A percentile compares a stretch with the other conserved stretches of the same genome.
Evolutionary conservation across 2,888 invertebrate species (phyloP).

Genomic region (Odontomyia ornata): DNA sequence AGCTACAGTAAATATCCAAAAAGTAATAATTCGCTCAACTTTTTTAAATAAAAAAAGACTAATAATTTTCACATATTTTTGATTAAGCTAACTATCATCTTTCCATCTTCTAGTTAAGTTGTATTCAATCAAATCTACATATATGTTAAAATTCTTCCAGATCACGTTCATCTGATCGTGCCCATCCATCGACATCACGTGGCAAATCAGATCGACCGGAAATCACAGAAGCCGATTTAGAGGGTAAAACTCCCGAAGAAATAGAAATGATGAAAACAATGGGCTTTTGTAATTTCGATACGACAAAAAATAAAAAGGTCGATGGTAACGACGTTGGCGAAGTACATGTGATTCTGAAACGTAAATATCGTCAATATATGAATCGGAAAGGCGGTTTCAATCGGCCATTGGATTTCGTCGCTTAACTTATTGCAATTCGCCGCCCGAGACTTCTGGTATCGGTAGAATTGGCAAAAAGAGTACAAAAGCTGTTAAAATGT

Average conservation of each 20-base stretch:
- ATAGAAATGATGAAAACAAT: constrained; percentile 95
- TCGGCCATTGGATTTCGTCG: constrained; percentile 95
- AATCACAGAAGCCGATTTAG: constrained; percentile 83
- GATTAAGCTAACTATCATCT: too few relatives aligned
- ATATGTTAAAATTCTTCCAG: too few relatives aligned
- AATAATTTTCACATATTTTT: too few relatives aligned
- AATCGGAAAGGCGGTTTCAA: constrained; percentile 99
- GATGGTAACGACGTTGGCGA: constrained; percentile 93
- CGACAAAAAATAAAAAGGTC: constrained; percentile 96
- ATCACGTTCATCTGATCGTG: constrained; percentile 56
- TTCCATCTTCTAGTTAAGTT: too few relatives aligned
- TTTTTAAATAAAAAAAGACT: too few relatives aligned
- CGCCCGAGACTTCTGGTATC: background rate
- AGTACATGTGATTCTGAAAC: constrained; percentile 93
- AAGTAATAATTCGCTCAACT: too few relatives aligned
- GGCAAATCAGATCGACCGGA: constrained; percentile 68
- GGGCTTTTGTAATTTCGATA: constrained; percentile 96
- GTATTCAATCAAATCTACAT: too few relatives aligned
- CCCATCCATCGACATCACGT: constrained; percentile 57
- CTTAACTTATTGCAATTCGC: constrained; percentile 64
- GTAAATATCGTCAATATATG: constrained; percentile 99
- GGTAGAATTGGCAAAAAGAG: background rate
- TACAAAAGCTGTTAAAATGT: constrained; percentile 40
- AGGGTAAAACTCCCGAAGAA: constrained; percentile 90
- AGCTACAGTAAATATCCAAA: too few relatives aligned